phyloP scores from a whole-genome alignment of 2,113 vertebrate genomes.

The Lepisosteus osseus region DNA sequence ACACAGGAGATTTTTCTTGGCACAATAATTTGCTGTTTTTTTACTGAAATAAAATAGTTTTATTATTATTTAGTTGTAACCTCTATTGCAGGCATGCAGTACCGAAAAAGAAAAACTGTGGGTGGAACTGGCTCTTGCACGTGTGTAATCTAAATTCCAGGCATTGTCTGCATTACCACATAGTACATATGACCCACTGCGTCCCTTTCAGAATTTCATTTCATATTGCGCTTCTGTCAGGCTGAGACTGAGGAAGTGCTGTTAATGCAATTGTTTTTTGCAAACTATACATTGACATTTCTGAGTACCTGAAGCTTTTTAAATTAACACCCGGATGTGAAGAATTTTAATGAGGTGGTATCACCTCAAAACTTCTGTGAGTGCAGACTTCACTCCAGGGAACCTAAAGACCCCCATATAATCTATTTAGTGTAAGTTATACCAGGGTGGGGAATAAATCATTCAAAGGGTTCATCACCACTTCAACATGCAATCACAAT shows the following conservation, averaged over 20 bases:
- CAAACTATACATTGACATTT: neutral
- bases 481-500: neutral
- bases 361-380: neutral
- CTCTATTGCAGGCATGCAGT: neutral
- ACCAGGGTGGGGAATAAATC: neutral
- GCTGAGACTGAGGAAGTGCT: neutral
- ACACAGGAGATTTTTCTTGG: too few species aligned
- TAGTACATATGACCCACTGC: neutral
- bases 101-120: neutral
- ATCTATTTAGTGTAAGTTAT: neutral
- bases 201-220: neutral
- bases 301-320: neutral
- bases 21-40: too few species aligned
- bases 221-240: neutral
- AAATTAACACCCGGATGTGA: constrained; percentile 12
- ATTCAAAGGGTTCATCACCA: neutral
- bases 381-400: constrained; percentile 7
- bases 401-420: constrained; percentile 4
- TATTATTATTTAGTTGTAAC: constrained; percentile 10
- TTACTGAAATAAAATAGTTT: neutral
- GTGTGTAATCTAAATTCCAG: constrained; percentile 5
- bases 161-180: constrained; percentile 2
- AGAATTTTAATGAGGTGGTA: constrained; percentile 5
- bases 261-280: neutral
- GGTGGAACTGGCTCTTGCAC: neutral